Evolutionary conservation across 2,888 invertebrate species (phyloP), one percentile per base, ranked within the genome.

Genomic region (Mesorhabditis spiculigera): DNA sequence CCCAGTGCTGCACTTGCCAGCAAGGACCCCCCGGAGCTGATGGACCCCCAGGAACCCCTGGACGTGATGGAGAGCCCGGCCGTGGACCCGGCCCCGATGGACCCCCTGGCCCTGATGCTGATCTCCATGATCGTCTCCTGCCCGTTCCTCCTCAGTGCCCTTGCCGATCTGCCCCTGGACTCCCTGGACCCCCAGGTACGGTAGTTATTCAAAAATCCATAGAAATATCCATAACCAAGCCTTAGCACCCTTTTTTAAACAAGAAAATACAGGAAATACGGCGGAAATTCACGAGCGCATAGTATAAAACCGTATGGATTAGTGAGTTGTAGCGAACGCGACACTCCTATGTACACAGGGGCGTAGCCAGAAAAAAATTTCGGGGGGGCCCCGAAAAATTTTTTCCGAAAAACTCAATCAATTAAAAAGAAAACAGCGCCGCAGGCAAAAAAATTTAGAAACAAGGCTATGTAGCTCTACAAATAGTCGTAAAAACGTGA

Each of bases 101-200:
- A 71, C 74, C 82, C 44, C 84, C 84, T 64, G 84, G 84, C 45
- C 80, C 82, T 42, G 84, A 84, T 70, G 84, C 84, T 43, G 84
- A 85, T 45, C 75, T 84, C 41, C 84, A 85, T 68, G 84, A 84
- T 65, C 67, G 82, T 5, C 74, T 85, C n/a, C 78, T 83, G 16
- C 85, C 85, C 43, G 81, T 85, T 16, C 85, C 85, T 45, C 84
- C 84, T 63, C 85, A 85, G 69, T 85, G 85, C 70, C 78, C 83
- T 68, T 81, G 81, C 70, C 76, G 76, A 62, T 76, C 80, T 8
- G 79, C 82, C 45, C 81, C 82, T 86, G 93, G 93, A 41, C 92
- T 93, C 85, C 91, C 93, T 0, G 93, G 93, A 43, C 89, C 86
- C 8, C 85, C 86, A 67, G 87, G 86, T 3, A 90, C 70, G 10